Percentiles rank a stretch among this genome's conserved stretches.
Evolutionary conservation across 2,888 invertebrate species (phyloP).

Genomic region (Hyposoter didymator): DNA sequence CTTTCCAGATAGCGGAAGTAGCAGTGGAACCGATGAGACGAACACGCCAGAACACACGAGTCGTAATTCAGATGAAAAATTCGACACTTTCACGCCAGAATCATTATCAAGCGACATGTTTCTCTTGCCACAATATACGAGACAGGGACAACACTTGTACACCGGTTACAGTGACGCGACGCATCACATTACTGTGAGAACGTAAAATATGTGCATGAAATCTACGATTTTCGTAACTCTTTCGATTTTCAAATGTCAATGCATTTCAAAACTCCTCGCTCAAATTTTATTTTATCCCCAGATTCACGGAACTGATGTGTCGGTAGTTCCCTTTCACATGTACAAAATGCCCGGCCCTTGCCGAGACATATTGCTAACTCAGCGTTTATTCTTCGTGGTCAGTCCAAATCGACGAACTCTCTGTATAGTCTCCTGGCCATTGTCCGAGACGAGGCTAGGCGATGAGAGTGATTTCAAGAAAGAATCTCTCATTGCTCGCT

Average conservation of each 20-base stretch:
- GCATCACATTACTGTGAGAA: slow-evolving; percentile 85
- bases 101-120: slow-evolving; percentile 84
- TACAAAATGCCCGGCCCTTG: slow-evolving; percentile 89
- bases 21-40: slow-evolving; percentile 76
- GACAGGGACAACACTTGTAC: slow-evolving; percentile 86
- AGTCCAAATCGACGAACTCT: slow-evolving; percentile 85
- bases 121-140: slow-evolving; percentile 86
- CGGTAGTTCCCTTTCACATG: slow-evolving; percentile 88
- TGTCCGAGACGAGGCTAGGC: slow-evolving; percentile 86
- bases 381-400: slow-evolving; percentile 88
- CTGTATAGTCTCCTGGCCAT: slow-evolving; percentile 86
- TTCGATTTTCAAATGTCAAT: too few relatives aligned
- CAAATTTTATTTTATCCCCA: slow-evolving; percentile 78
- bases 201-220: background rate
- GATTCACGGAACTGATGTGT: slow-evolving; percentile 89
- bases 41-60: slow-evolving; percentile 71
- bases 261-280: too few relatives aligned
- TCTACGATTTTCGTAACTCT: too few relatives aligned
- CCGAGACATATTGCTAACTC: slow-evolving; percentile 88
- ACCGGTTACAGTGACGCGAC: slow-evolving; percentile 87
- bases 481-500: slow-evolving; percentile 86
- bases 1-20: slow-evolving; percentile 71
- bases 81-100: slow-evolving; percentile 72
- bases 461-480: slow-evolving; percentile 86
- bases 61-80: slow-evolving; percentile 71